A percentile compares a stretch with the other conserved stretches of the same genome.
phyloP scores from a whole-genome alignment of 2,888 invertebrate species.

The Thera britannica region DNA sequence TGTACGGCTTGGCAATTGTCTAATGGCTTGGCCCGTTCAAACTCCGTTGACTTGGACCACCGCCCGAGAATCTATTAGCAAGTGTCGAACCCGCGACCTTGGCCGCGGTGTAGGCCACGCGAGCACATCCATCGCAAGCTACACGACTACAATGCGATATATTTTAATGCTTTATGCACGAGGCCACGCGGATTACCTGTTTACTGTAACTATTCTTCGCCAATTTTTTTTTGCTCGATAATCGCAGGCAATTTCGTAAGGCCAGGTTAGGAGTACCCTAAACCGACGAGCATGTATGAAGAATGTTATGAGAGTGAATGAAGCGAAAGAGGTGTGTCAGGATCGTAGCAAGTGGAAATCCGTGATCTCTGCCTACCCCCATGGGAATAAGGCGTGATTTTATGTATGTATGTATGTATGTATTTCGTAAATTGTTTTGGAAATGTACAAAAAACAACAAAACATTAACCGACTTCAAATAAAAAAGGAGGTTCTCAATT shows the following conservation, averaged over 20 bases:
- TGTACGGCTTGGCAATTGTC: no score
- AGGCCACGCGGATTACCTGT: constrained; percentile 5
- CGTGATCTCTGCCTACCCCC: no score
- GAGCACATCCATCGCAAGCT: constrained; percentile 11
- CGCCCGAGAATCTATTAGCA: constrained; percentile 21
- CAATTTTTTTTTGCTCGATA: neutral
- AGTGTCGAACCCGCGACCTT: constrained; percentile 36
- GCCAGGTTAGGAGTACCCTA: no score
- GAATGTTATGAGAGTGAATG: no score
- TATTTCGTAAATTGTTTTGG: neutral
- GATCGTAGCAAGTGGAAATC: no score
- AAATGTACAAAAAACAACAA: neutral
- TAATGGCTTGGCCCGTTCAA: no score
- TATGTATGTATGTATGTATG: no score
- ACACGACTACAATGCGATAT: constrained; percentile 4
- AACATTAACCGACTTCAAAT: no score
- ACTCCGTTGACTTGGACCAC: constrained; percentile 2
- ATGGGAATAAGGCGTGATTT: no score
- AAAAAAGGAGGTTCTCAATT: no score
- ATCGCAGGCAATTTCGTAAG: neutral
- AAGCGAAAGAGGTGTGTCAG: no score
- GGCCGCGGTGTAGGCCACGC: constrained; percentile 44
- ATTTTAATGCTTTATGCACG: constrained; percentile 1
- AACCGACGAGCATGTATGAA: no score
- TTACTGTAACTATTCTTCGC: neutral